phyloP scores from a whole-genome alignment of 2,113 vertebrate genomes.

The Hassar affinis region DNA sequence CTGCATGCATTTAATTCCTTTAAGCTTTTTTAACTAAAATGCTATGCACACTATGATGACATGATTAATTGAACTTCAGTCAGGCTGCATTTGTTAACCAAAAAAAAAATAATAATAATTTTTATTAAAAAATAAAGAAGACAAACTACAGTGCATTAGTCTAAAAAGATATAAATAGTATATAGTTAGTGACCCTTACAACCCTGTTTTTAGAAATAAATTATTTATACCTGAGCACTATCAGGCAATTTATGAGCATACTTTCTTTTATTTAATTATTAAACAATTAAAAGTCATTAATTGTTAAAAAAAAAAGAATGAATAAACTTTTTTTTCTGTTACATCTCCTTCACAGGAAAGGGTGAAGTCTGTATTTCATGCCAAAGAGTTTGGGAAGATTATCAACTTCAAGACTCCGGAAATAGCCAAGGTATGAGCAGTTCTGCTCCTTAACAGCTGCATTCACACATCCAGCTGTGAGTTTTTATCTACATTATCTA shows the following conservation, averaged over 20 bases:
- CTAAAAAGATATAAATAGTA: not conserved
- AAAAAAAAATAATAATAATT: too few species aligned
- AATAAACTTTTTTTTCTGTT: too few species aligned
- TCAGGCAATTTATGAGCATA: not conserved
- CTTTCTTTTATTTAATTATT: not conserved
- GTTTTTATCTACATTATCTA: too few species aligned
- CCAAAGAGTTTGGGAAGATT: conserved; percentile 98
- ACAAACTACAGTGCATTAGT: not conserved
- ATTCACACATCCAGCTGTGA: too few species aligned
- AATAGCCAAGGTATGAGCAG: conserved; percentile 83
- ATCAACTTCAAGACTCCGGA: conserved; percentile 91
- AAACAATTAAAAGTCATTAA: not conserved
- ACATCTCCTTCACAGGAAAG: conserved; percentile 77
- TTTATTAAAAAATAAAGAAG: not conserved
- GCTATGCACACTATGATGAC: not conserved
- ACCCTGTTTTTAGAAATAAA: not conserved
- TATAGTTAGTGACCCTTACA: not conserved
- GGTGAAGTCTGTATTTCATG: conserved; percentile 96
- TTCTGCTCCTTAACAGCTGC: not conserved
- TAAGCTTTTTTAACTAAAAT: not conserved
- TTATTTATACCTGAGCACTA: not conserved
- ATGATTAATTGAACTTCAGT: not conserved
- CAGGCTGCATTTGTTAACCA: not conserved
- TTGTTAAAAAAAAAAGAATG: too few species aligned
- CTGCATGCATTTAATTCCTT: not conserved